phyloP scores from a whole-genome alignment of 2,113 vertebrate genomes.

The Oreochromis tanganicae region DNA sequence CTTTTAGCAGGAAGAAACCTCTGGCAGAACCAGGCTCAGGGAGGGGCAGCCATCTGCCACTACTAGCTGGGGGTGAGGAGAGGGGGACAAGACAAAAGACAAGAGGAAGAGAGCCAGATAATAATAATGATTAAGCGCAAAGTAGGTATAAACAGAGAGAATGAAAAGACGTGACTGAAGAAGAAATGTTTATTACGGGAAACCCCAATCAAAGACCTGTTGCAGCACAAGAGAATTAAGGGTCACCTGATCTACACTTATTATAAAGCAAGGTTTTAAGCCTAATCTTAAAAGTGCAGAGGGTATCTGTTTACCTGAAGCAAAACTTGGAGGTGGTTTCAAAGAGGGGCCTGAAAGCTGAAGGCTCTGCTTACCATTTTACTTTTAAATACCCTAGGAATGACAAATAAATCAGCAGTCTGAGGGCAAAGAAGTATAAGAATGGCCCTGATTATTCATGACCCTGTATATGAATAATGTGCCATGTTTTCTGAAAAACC shows the following conservation, averaged over 20 bases:
- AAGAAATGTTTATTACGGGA: not conserved
- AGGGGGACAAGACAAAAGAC: not conserved
- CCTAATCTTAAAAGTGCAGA: not conserved
- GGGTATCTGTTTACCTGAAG: not conserved
- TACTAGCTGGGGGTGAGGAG: not conserved
- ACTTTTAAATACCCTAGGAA: not conserved
- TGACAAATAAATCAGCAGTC: not conserved
- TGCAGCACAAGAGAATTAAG: not conserved
- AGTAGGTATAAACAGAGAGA: not conserved
- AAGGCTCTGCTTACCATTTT: not conserved
- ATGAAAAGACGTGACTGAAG: not conserved
- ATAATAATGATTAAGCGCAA: not conserved
- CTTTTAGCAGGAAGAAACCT: not conserved
- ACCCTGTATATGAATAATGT: not conserved
- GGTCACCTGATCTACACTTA: not conserved
- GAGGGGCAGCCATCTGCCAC: not conserved
- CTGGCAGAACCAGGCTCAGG: not conserved
- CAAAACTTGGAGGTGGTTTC: not conserved
- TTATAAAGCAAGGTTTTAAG: not conserved
- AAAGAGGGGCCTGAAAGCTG: not conserved
- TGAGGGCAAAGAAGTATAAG: not conserved
- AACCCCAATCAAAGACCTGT: not conserved
- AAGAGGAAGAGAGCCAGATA: not conserved
- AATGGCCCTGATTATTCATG: not conserved
- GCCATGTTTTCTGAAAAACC: not conserved